Evolutionary conservation across 1,140 invertebrate genomes (phyloP).

Genomic region (Hesperophylax magnus): DNA sequence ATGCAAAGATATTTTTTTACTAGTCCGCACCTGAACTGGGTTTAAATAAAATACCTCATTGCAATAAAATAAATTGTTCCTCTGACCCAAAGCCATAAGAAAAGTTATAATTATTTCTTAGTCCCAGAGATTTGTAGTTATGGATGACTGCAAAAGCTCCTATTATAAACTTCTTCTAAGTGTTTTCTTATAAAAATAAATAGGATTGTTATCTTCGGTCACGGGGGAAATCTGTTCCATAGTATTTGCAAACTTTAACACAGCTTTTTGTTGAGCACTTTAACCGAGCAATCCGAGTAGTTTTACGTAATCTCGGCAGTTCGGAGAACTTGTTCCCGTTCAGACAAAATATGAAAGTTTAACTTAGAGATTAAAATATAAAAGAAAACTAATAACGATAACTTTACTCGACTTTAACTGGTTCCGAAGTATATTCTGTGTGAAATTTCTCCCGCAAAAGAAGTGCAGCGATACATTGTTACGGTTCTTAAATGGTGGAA

Average conservation of each 20-base stretch:
- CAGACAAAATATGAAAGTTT: slow-evolving; percentile 37
- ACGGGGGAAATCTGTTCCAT: slow-evolving; percentile 54
- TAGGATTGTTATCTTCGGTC: slow-evolving; percentile 37
- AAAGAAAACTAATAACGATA: slow-evolving; percentile 42
- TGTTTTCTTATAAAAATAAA: slow-evolving; percentile 41
- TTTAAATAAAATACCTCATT: too few relatives aligned
- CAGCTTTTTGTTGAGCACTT: slow-evolving; percentile 27
- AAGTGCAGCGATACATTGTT: slow-evolving; percentile 23
- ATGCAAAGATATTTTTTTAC: too few relatives aligned
- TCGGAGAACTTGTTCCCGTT: slow-evolving; percentile 8
- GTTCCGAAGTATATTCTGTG: slow-evolving; percentile 24
- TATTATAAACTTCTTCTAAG: slow-evolving; percentile 25
- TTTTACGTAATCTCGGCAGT: not conserved
- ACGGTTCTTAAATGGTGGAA: not conserved
- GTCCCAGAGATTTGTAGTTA: too few relatives aligned
- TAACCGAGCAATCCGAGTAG: slow-evolving; percentile 11
- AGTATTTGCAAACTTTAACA: slow-evolving; percentile 54
- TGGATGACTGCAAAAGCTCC: slow-evolving; percentile 2
- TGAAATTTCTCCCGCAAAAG: not conserved
- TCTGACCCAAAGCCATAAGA: too few relatives aligned
- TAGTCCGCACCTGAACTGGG: too few relatives aligned
- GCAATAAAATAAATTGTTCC: too few relatives aligned
- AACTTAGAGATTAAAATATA: slow-evolving; percentile 26
- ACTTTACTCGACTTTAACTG: slow-evolving; percentile 32
- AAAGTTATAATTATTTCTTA: too few relatives aligned